These are phyloP conservation scores for Frieseomelitta varia DNA, from an alignment of 1,140 invertebrate species.

Conservation along the genomic window DNA sequence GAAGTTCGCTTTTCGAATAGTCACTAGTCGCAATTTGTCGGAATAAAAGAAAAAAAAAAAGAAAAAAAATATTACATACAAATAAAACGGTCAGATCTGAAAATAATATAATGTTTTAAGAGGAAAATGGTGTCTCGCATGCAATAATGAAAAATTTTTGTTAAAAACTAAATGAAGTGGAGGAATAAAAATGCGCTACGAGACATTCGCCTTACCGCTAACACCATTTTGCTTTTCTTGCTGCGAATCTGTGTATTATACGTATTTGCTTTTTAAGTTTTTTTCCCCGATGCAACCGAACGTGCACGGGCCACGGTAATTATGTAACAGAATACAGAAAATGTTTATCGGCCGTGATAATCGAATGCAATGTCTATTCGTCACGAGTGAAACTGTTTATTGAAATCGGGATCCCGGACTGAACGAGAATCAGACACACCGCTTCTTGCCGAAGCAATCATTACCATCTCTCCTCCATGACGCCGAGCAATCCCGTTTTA, in stretches of 20 bases:
- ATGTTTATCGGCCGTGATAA: neutral
- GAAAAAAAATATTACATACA: neutral
- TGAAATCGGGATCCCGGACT: neutral
- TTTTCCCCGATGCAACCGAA: constrained; percentile 26
- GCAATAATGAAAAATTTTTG: neutral
- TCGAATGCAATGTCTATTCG: neutral
- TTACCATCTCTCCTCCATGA: constrained; percentile 66
- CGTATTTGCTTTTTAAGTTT: constrained; percentile 47
- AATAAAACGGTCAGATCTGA: neutral
- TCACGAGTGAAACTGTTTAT: constrained; percentile 7
- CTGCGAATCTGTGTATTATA: constrained; percentile 62
- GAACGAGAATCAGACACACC: neutral
- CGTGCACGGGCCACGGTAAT: constrained; percentile 39
- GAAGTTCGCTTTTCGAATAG: neutral
- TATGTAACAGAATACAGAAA: constrained; percentile 37
- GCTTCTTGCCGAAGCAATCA: constrained; percentile 56
- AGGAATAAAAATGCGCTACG: constrained; percentile 48
- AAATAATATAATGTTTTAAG: neutral
- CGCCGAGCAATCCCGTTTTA: constrained; percentile 61
- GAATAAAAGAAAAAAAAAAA: neutral
- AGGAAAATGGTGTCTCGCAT: constrained; percentile 2
- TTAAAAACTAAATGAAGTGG: constrained; percentile 21
- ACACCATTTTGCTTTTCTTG: constrained; percentile 69
- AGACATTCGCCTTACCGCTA: constrained; percentile 68
- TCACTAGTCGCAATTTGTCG: neutral